A percentile compares a stretch with the other conserved stretches of the same genome.
Conservation (phyloP, 2,888 invertebrate genomes). For the Capitulum mitella region DNA sequence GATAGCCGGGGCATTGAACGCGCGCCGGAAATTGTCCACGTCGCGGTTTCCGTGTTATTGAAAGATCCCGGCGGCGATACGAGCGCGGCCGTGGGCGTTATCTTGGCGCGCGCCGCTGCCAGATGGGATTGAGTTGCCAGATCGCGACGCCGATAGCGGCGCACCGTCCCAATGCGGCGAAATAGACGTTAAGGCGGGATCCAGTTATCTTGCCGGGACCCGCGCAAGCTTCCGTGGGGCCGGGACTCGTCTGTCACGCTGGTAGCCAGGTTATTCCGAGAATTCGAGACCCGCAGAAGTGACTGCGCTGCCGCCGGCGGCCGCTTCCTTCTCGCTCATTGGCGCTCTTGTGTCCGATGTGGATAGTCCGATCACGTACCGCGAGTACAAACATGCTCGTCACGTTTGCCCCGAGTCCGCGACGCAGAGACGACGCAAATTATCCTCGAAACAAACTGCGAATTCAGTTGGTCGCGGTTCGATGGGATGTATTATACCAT, state of each 20-base stretch:
- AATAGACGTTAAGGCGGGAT: not conserved
- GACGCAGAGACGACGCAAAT: too few species aligned
- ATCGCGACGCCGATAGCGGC: conserved; percentile 3
- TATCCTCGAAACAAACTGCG: too few species aligned
- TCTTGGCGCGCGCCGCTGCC: conserved; percentile 9
- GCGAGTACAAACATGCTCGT: too few species aligned
- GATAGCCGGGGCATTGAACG: not conserved
- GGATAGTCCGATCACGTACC: not conserved
- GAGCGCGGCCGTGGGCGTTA: not conserved
- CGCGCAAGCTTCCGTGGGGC: not conserved
- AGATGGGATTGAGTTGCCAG: conserved; percentile 24
- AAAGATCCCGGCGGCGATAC: not conserved
- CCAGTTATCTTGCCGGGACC: not conserved
- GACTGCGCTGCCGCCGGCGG: not conserved
- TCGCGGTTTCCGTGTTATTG: conserved; percentile 7
- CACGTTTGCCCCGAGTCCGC: too few species aligned
- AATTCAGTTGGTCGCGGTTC: too few species aligned
- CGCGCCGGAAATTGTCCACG: not conserved
- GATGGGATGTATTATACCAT: too few species aligned
- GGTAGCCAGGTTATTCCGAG: too few species aligned
- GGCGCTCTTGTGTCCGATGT: too few species aligned
- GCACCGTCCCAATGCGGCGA: not conserved
- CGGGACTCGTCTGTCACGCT: not conserved
- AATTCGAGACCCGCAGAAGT: too few species aligned
- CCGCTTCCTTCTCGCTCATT: too few species aligned